phyloP scores from a whole-genome alignment of 2,113 vertebrate species.

The Ursus arctos region DNA sequence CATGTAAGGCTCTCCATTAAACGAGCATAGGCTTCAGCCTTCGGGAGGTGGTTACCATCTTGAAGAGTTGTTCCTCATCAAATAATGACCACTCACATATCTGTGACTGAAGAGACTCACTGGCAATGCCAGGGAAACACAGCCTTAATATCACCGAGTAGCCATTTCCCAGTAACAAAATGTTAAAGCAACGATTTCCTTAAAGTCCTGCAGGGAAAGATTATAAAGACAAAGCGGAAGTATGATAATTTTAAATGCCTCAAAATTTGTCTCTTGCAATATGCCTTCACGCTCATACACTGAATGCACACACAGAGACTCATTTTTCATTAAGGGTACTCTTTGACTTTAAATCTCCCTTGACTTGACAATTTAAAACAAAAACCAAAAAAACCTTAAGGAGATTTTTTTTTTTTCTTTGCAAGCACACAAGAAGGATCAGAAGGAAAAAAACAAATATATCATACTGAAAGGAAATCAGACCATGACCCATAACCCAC shows the following conservation, averaged over 20 bases:
- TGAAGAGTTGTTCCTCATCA: not conserved
- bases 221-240: not conserved
- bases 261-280: not conserved
- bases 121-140: not conserved
- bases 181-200: conserved; percentile 29
- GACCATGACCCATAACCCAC: not conserved
- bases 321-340: not conserved
- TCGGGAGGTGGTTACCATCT: not conserved
- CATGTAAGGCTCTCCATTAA: conserved; percentile 2
- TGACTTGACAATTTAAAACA: not conserved
- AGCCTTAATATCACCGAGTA: not conserved
- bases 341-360: not conserved
- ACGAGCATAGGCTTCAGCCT: not conserved
- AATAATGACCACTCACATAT: not conserved
- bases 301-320: not conserved
- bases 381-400: not conserved
- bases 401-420: not conserved
- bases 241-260: not conserved
- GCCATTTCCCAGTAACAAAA: conserved; percentile 43
- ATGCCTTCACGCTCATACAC: not conserved
- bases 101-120: not conserved
- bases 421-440: not conserved
- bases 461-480: not conserved
- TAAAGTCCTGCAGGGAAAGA: not conserved
- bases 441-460: not conserved